Conservation (phyloP, 2,113 vertebrate species). For the Phalacrocorax aristotelis region DNA sequence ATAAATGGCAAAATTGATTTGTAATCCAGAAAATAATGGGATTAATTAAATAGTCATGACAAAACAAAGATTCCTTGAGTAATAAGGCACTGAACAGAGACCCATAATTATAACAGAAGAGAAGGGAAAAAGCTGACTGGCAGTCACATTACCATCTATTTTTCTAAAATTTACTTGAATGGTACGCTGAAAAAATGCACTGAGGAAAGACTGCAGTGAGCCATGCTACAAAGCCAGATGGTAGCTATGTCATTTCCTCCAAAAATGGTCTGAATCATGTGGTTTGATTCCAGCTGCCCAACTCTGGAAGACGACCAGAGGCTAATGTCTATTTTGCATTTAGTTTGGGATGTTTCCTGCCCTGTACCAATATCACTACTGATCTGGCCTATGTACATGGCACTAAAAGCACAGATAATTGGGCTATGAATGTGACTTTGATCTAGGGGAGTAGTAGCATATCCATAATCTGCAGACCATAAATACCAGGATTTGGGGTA, state of each 20-base stretch:
- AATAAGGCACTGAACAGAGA: neutral
- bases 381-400: neutral
- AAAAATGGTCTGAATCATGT: fast-evolving
- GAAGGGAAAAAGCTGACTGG: neutral
- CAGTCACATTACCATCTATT: neutral
- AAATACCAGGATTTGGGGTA: neutral
- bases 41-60: constrained; percentile 3
- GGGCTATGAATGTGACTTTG: neutral
- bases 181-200: neutral
- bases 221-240: neutral
- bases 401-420: neutral
- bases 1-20: neutral
- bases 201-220: neutral
- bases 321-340: neutral
- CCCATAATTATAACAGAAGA: neutral
- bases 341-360: neutral
- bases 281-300: neutral
- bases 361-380: neutral
- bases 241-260: neutral
- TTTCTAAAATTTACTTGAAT: neutral
- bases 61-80: neutral
- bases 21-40: neutral
- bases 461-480: neutral
- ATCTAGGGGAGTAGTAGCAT: neutral
- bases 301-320: neutral